Conservation (phyloP, 2,113 vertebrate genomes). For the Astur gentilis region DNA sequence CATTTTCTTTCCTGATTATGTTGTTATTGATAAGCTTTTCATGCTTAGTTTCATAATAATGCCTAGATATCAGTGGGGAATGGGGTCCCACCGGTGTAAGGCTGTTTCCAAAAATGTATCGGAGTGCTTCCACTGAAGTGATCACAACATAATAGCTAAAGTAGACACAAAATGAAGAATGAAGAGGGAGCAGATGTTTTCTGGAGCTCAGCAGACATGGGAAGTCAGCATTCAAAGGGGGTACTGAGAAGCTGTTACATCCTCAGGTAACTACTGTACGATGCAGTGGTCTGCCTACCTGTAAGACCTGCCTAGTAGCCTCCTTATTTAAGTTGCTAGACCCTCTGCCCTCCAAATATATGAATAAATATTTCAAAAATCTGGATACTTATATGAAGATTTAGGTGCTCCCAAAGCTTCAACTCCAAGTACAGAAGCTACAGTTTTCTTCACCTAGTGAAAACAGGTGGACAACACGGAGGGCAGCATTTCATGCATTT, state of each 20-base stretch:
- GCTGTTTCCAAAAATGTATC: not conserved
- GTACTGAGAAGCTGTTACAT: not conserved
- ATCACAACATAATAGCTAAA: not conserved
- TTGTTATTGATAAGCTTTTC: not conserved
- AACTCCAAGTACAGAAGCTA: not conserved
- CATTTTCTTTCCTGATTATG: not conserved
- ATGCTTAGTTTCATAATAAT: not conserved
- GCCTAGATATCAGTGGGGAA: not conserved
- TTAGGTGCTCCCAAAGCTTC: not conserved
- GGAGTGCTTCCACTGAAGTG: not conserved
- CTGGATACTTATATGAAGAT: not conserved
- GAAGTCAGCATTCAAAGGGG: not conserved
- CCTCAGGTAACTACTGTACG: accelerated
- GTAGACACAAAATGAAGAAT: not conserved
- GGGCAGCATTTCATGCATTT: not conserved
- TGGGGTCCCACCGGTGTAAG: not conserved
- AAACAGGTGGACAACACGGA: not conserved
- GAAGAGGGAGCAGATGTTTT: not conserved
- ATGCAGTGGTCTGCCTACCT: too few relatives aligned
- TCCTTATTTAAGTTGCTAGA: not conserved
- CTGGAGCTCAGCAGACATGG: not conserved
- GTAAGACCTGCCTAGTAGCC: accelerated
- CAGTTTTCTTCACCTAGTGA: not conserved
- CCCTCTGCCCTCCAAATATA: not conserved
- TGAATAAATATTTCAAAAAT: not conserved